Percentiles rank a stretch among this genome's conserved stretches.
Conservation (phyloP, 2,888 invertebrate species). For the Ypsolopha sequella region DNA sequence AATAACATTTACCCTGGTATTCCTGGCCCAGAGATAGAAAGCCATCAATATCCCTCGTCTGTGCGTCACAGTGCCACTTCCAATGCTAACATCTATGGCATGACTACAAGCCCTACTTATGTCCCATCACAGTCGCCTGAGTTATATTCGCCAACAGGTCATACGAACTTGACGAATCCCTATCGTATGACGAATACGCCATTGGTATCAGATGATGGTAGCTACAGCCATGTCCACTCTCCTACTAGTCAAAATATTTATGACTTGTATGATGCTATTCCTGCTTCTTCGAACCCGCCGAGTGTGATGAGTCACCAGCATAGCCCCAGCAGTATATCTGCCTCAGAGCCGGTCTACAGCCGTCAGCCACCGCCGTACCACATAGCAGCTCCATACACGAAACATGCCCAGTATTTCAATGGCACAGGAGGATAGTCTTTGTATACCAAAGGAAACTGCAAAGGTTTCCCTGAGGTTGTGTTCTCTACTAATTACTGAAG, state of each 20-base stretch:
- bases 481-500: background rate
- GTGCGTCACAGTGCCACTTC: constrained; percentile 38
- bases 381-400: constrained; percentile 85
- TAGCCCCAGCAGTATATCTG: constrained; percentile 42
- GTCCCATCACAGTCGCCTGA: constrained; percentile 58
- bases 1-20: constrained; percentile 40
- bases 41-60: constrained; percentile 37
- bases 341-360: constrained; percentile 40
- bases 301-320: constrained; percentile 50
- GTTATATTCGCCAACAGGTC: constrained; percentile 59
- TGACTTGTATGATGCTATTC: constrained; percentile 59
- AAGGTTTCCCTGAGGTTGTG: constrained; percentile 18
- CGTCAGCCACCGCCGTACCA: constrained; percentile 85
- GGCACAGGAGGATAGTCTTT: constrained; percentile 60
- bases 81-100: constrained; percentile 50
- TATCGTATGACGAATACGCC: constrained; percentile 64
- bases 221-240: constrained; percentile 55
- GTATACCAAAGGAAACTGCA: constrained; percentile 23
- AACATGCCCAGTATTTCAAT: constrained; percentile 79
- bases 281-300: constrained; percentile 47
- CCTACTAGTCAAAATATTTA: constrained; percentile 60
- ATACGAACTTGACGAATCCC: constrained; percentile 61
- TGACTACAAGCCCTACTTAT: constrained; percentile 54
- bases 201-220: constrained; percentile 59
- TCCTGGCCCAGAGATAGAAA: constrained; percentile 29